Evolutionary conservation across 2,797 vertebrate genomes (phyloP), one percentile per base, ranked within the genome.

Genomic region (Loris lydekkerianus): DNA sequence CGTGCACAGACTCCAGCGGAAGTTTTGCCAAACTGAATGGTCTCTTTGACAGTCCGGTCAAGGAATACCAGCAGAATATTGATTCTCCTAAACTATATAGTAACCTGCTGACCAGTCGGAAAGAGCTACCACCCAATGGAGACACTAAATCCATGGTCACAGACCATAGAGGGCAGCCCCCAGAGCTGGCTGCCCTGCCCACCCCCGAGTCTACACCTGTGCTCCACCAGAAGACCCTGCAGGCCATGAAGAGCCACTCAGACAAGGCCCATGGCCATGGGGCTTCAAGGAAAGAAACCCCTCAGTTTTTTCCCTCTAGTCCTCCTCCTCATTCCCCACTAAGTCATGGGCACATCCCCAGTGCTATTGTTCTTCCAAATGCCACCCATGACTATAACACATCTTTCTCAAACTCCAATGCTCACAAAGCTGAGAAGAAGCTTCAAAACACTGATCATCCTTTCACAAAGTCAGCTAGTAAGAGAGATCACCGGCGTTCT

Each of bases 161-260:
- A 98, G 99, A 99, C 80, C 99, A 99, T 27, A 99, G 99, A 77
- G 99, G 99, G 86, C 99, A 99, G 94, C 99, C 99, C 20, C 99
- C 99, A 0, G 99, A 99, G 97, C 97, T 99, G 77, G 99, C 99
- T 34, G 99, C 99, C 0, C 98, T 99, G 89, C 99, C 99, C 0
- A 99, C 99, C 0, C 99, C 99, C 0, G 99, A 99, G 96, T 99
- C 99, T 2, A 99, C 99, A 0, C 99, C 99, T 0, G 99, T 99
- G 82, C 99, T 99, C 92, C 99, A 99, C 53, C 99, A 99, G 96
- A 99, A 99, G 98, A 99, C 97, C 82, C 98, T 99, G 92, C 99
- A 99, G 98, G 99, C 99, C 34, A 99, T 99, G 98, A 99, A 99
- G 73, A 99, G 99, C 98, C 99, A 99, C 96, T 99, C 99, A 88